These are phyloP conservation scores for Apocheima hispidaria DNA, from an alignment of 2,888 invertebrate species.

Conservation along the genomic window DNA sequence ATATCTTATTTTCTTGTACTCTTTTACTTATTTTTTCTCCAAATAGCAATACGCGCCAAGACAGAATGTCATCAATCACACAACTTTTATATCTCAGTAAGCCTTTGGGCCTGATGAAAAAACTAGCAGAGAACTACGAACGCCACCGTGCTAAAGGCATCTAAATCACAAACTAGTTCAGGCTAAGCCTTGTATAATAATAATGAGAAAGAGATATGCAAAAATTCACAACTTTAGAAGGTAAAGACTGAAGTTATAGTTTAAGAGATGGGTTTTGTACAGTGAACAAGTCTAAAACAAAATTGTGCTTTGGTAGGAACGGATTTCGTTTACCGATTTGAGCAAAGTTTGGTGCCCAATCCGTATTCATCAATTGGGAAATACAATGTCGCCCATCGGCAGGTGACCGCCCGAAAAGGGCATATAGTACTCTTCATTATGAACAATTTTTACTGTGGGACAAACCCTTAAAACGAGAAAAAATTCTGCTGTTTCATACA, in stretches of 20 bases:
- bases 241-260: conserved; percentile 33
- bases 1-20: too few relatives aligned
- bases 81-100: neutral
- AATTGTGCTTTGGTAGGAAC: conserved; percentile 67
- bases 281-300: conserved; percentile 52
- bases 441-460: too few relatives aligned
- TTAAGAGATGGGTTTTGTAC: conserved; percentile 39
- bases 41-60: too few relatives aligned
- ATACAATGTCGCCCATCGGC: conserved; percentile 1
- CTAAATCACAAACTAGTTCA: conserved; percentile 78
- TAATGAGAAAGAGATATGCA: conserved; percentile 78
- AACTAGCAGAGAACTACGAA: conserved; percentile 44
- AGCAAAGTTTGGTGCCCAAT: conserved; percentile 58
- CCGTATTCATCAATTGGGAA: conserved; percentile 1
- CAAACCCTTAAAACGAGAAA: neutral
- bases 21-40: too few relatives aligned
- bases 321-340: conserved; percentile 68
- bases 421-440: too few relatives aligned
- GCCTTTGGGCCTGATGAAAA: conserved; percentile 33
- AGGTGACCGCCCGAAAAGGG: too few relatives aligned
- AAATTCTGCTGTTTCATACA: too few relatives aligned
- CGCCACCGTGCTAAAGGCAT: conserved; percentile 78
- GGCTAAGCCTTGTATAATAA: conserved; percentile 71
- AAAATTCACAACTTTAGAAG: conserved; percentile 72
- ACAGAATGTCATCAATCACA: too few relatives aligned